Conservation (phyloP, 2,113 vertebrate genomes). For the Romanogobio albipinnatus region DNA sequence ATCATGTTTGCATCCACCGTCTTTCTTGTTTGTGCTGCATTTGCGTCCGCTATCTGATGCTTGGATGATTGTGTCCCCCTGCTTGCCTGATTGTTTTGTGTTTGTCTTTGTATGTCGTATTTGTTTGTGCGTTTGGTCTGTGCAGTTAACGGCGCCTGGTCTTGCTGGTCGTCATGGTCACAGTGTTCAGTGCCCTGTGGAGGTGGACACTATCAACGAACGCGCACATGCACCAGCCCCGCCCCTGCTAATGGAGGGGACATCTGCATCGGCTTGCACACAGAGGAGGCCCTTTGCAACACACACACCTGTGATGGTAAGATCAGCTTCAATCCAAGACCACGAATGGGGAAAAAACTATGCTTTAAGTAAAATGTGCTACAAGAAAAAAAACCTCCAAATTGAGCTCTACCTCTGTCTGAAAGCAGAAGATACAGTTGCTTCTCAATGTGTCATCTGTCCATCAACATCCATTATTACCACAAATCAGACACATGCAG, state of each 20-base stretch:
- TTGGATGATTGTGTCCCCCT: slow-evolving; percentile 37
- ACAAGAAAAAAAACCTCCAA: background rate
- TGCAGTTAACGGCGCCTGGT: slow-evolving; percentile 92
- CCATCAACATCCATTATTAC: slow-evolving; percentile 28
- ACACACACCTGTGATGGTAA: slow-evolving; percentile 94
- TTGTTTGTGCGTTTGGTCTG: slow-evolving; percentile 51
- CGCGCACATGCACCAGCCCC: slow-evolving; percentile 89
- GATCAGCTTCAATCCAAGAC: background rate
- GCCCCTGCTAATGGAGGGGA: slow-evolving; percentile 84
- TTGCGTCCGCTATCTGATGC: slow-evolving; percentile 36
- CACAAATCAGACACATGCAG: slow-evolving; percentile 1
- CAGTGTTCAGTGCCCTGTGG: slow-evolving; percentile 94
- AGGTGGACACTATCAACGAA: slow-evolving; percentile 94
- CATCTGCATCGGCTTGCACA: slow-evolving; percentile 97
- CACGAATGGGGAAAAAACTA: background rate
- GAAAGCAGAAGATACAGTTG: slow-evolving; percentile 45
- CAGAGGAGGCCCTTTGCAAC: slow-evolving; percentile 94
- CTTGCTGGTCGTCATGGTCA: slow-evolving; percentile 98
- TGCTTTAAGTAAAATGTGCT: background rate
- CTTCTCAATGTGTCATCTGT: background rate
- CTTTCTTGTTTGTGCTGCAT: slow-evolving; percentile 43
- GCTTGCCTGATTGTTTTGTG: slow-evolving; percentile 53
- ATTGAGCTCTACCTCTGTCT: slow-evolving; percentile 5
- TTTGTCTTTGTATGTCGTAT: slow-evolving; percentile 55
- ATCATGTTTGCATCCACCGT: slow-evolving; percentile 17